Base-by-base conservation (phyloP, 2,797 vertebrate genomes). In the Acipenser ruthenus region DNA sequence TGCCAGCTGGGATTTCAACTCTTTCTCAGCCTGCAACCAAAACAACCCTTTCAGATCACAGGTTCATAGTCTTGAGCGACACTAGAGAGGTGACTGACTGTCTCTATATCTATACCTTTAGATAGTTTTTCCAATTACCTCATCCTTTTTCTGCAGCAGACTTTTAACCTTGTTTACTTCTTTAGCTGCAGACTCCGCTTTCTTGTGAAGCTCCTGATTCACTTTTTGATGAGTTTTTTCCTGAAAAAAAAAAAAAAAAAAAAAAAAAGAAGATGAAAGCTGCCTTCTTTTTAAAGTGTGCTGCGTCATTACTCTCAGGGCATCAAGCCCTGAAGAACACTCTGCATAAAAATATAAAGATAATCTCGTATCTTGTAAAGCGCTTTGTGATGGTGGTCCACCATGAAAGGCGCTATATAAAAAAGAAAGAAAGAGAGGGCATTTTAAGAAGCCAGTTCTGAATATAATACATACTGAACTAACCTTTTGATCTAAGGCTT, bases 171-270 rank as follows among this genome's bases (percentile, higher is more conserved):
- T 89, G 68, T 83, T 87, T 73, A 89, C 71, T 67, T 92, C 88
- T 78, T 93, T 95, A 72, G 85, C 78, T 71, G 87, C 70, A 65
- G 73, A 77, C 68, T 96, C 93, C 0, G 83, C 82, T 64, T 81
- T 91, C 69, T 89, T 83, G 60, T 93, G 87, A 70, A 97, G 91
- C 47, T 95, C 92, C 71, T 87, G 86, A 71, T 80, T 92, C 73
- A 86, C 75, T 78, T 96, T 94, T 78, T 95, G 90, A 62, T 84
- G 90, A 55, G 84, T 84, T 71, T 94, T 95, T 74, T 95, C 94
- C 96, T 98, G 69, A 68, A 71, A 67, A 51, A 47, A 10, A 9
- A 18, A 72, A 78, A 73, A 62, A 1, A 1, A 18, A 18, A 18
- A 2, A 15, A 37, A 1, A 18, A 18, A 18, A 2, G 15, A 37